Percentiles rank a stretch among this genome's conserved stretches.
phyloP scores from a whole-genome alignment of 2,113 vertebrate genomes.

The Menura novaehollandiae region DNA sequence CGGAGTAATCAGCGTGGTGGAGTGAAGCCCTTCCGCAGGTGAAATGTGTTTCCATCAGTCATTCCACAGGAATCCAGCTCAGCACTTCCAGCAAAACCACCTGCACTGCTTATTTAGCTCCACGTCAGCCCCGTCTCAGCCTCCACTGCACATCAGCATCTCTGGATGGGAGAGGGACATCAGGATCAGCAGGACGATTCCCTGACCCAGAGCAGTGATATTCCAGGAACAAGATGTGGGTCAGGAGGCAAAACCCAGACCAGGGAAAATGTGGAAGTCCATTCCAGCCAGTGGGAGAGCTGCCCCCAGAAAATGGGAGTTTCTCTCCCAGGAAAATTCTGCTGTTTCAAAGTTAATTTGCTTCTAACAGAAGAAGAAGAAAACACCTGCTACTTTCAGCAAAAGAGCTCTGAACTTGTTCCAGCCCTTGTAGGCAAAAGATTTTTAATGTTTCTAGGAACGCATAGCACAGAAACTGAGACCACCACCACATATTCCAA shows the following conservation, averaged over 20 bases:
- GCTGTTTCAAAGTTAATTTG: neutral
- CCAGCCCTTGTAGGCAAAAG: neutral
- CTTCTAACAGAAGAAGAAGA: neutral
- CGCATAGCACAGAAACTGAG: neutral
- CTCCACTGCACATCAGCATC: neutral
- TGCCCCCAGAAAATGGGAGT: neutral
- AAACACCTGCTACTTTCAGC: neutral
- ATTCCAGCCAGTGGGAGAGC: neutral
- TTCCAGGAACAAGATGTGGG: neutral
- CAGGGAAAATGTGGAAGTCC: neutral
- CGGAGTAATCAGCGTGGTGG: neutral
- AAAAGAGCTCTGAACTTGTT: neutral
- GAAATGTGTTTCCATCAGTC: neutral
- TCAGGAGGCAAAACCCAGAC: neutral
- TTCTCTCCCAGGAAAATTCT: neutral
- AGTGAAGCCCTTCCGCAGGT: neutral
- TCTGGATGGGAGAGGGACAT: rapidly evolving
- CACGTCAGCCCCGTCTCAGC: neutral
- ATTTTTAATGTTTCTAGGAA: neutral
- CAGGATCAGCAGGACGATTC: neutral
- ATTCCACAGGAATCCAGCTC: neutral
- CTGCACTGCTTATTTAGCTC: neutral
- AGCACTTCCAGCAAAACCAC: neutral
- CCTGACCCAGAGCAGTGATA: neutral
- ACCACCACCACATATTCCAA: neutral